phyloP scores from a whole-genome alignment of 2,113 vertebrate species.

The Notechis scutatus region DNA sequence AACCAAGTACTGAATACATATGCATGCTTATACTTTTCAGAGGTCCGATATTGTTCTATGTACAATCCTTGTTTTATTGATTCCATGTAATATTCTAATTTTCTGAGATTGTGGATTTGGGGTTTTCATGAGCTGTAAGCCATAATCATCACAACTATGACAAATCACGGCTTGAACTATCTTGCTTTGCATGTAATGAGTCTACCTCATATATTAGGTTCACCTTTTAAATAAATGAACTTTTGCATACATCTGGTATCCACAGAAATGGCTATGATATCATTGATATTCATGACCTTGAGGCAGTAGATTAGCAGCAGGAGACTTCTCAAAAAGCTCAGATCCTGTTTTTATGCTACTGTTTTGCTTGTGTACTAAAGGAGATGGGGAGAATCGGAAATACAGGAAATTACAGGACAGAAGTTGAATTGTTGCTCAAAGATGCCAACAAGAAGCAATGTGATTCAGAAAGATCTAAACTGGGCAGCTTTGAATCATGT shows the following conservation, averaged over 20 bases:
- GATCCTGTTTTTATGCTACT: conserved; percentile 66
- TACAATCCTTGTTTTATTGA: no score
- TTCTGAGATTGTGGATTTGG: no score
- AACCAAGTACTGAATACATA: no score
- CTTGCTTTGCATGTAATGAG: no score
- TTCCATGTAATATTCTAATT: no score
- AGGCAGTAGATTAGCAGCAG: conserved; percentile 49
- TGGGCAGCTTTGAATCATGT: conserved; percentile 1
- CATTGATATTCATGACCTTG: background rate
- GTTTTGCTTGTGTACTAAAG: conserved; percentile 41
- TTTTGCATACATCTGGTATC: background rate
- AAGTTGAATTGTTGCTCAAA: conserved; percentile 64
- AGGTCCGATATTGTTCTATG: no score
- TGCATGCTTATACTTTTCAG: no score
- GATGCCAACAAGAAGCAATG: conserved; percentile 51
- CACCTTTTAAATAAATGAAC: no score
- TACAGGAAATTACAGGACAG: conserved; percentile 60
- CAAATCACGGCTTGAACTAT: no score
- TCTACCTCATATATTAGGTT: no score
- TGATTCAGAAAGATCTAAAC: conserved; percentile 42
- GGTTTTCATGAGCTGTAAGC: no score
- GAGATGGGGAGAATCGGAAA: conserved; percentile 51
- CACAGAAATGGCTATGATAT: background rate
- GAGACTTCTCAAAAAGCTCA: conserved; percentile 47
- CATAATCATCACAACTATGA: no score